These are phyloP conservation scores for Hemaris fuciformis DNA, from an alignment of 2,888 invertebrate species.

Conservation along the genomic window DNA sequence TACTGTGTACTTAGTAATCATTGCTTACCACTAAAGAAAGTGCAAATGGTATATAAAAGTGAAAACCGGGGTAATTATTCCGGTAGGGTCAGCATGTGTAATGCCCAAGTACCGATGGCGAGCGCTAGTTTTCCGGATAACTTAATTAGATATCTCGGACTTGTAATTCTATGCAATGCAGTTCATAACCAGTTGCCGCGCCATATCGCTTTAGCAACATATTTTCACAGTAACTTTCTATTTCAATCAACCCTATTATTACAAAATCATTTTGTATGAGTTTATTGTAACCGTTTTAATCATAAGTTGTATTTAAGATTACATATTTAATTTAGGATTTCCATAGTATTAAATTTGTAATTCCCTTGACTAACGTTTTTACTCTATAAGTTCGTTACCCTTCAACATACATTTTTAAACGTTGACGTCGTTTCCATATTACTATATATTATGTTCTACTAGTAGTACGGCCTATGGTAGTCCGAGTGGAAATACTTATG, in stretches of 20 bases:
- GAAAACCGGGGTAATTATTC: slow-evolving; percentile 23
- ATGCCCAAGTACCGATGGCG: slow-evolving; percentile 30
- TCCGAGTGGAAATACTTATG: no score
- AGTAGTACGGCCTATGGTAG: no score
- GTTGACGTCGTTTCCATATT: no score
- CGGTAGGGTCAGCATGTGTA: slow-evolving; percentile 19
- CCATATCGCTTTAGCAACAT: slow-evolving; percentile 18
- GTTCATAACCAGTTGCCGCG: slow-evolving; percentile 17
- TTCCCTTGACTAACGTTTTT: no score
- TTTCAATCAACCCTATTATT: background rate
- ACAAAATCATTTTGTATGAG: background rate
- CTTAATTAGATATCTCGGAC: slow-evolving; percentile 39
- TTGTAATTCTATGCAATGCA: slow-evolving; percentile 25
- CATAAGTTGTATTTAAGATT: no score
- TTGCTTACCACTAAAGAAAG: slow-evolving; percentile 27
- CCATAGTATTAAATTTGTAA: no score
- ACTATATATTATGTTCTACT: no score
- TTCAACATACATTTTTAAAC: no score
- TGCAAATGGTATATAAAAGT: slow-evolving; percentile 15
- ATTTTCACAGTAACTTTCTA: slow-evolving; percentile 35
- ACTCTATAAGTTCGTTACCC: no score
- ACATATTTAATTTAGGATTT: background rate
- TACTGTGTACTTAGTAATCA: background rate
- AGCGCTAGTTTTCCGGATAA: slow-evolving; percentile 42
- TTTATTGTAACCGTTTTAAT: background rate